Evolutionary conservation across 2,797 vertebrate species (phyloP).

Genomic region (Merluccius polli): DNA sequence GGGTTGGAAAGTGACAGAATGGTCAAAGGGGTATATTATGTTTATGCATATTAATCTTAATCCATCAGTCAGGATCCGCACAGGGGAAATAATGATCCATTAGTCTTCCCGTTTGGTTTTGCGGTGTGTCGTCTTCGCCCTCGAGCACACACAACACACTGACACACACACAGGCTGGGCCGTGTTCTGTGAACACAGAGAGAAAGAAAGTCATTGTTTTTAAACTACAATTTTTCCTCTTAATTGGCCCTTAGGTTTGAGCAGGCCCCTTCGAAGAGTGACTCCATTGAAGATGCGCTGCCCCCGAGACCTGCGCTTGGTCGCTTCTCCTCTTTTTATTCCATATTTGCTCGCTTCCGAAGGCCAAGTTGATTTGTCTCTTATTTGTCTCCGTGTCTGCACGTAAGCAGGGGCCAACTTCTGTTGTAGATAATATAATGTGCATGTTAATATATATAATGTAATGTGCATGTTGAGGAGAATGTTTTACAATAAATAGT

Average conservation of each 20-base stretch:
- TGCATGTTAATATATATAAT: no score
- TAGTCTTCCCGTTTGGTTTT: neutral
- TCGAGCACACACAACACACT: neutral
- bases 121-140: neutral
- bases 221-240: slow-evolving; percentile 1
- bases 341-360: neutral
- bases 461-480: neutral
- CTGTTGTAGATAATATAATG: no score
- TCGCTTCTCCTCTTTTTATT: neutral
- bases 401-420: neutral
- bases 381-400: neutral
- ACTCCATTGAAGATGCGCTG: neutral
- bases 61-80: neutral
- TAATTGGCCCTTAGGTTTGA: neutral
- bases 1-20: neutral
- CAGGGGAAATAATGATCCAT: neutral
- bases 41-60: neutral
- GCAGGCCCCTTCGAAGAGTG: neutral
- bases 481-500: neutral
- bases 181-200: neutral
- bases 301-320: neutral
- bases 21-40: neutral
- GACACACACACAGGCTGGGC: neutral
- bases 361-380: no score
- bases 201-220: neutral